Conservation (phyloP, 1,140 invertebrate genomes). For the Argopecten irradians region DNA sequence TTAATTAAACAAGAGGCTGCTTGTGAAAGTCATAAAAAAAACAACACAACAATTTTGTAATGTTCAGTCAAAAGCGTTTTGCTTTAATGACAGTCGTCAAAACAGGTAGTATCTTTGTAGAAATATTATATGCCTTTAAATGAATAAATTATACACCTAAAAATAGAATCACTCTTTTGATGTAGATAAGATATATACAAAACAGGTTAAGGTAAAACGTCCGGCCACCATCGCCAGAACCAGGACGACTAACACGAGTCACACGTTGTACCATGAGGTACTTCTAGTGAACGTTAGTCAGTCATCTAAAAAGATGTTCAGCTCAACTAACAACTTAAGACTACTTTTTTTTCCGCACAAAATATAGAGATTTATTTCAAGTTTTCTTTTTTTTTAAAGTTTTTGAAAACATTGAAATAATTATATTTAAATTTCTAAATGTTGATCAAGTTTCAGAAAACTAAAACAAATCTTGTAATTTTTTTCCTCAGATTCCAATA, state of each 20-base stretch:
- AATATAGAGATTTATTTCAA: background rate
- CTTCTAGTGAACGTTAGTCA: background rate
- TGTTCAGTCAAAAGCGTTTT: slow-evolving; percentile 41
- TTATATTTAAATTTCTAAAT: too few relatives aligned
- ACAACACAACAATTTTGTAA: slow-evolving; percentile 28
- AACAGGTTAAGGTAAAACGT: background rate
- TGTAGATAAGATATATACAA: slow-evolving; percentile 22
- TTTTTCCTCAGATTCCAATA: too few relatives aligned
- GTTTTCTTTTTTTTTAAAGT: background rate
- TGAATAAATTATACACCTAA: slow-evolving; percentile 44
- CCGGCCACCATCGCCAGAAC: background rate
- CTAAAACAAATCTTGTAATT: too few relatives aligned
- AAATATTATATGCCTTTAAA: slow-evolving; percentile 38
- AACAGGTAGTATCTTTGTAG: slow-evolving; percentile 27
- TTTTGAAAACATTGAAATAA: background rate
- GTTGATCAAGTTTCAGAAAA: too few relatives aligned
- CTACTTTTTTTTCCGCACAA: background rate
- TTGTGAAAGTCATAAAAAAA: background rate
- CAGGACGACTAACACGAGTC: background rate
- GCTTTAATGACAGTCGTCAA: slow-evolving; percentile 52
- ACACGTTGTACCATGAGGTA: background rate
- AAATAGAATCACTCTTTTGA: slow-evolving; percentile 48
- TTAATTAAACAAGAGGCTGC: too few relatives aligned
- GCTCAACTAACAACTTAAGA: background rate
- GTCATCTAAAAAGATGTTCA: background rate